These are phyloP conservation scores for Saguinus imperator DNA, from an alignment of 2,113 vertebrate species.

Conservation along the genomic window DNA sequence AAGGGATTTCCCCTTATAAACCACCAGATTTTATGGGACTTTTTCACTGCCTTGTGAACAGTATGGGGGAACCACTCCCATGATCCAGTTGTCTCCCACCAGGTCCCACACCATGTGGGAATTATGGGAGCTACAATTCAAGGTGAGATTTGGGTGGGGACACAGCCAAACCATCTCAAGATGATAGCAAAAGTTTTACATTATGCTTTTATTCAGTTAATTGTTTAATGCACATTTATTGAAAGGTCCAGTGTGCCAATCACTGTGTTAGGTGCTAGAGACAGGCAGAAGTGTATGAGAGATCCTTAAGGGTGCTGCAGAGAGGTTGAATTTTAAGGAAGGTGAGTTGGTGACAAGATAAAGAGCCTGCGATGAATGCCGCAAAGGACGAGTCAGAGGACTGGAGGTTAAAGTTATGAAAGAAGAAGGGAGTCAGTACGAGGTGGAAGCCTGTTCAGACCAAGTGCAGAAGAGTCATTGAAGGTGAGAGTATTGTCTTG, in stretches of 20 bases:
- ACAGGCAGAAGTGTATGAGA: background rate
- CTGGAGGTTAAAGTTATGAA: background rate
- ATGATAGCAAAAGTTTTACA: background rate
- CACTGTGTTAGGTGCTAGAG: background rate
- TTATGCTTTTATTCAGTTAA: background rate
- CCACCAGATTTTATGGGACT: too few species aligned
- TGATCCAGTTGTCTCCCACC: too few species aligned
- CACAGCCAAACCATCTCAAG: too few species aligned
- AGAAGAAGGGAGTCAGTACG: background rate
- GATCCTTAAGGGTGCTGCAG: background rate
- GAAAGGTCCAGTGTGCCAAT: background rate
- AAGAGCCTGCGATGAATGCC: background rate
- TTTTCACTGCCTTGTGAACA: too few species aligned
- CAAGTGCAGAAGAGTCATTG: background rate
- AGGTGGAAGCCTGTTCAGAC: background rate
- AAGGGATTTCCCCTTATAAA: too few species aligned
- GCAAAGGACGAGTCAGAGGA: background rate
- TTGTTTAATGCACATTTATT: background rate
- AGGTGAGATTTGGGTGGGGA: too few species aligned
- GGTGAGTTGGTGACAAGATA: background rate
- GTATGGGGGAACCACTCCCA: too few species aligned
- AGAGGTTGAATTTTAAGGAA: background rate
- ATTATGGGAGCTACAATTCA: too few species aligned
- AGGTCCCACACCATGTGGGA: too few species aligned
- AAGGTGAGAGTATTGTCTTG: background rate